Evolutionary conservation across 1,140 invertebrate species (phyloP), one percentile per base, ranked within the genome.

Genomic region (Calliphora vicina): DNA sequence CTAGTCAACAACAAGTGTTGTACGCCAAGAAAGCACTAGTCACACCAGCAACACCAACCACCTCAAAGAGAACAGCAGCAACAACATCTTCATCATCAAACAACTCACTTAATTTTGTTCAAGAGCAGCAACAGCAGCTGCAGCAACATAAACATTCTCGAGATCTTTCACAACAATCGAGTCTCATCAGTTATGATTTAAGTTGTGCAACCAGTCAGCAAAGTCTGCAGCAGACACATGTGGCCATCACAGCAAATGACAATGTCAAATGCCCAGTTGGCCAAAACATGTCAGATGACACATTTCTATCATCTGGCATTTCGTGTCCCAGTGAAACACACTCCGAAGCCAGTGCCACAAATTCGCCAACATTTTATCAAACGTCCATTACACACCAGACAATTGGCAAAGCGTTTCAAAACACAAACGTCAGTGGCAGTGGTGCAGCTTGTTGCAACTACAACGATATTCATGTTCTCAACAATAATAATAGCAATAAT

Each of bases 291-390:
- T 83, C 83, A 81, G 86, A 90, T 84, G 88, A 90, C 61, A 89
- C 88, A 61, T 89, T 90, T 81, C 88, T 89, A 67, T 90, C 88
- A 23, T 90, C 88, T 72, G 88, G 88, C 42, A 89, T 90, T 78
- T 90, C 88, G 29, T 90, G 88, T 87, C 57, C 73, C 43, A 78
- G 76, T 25, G 83, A 84, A 29, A 84, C 83, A 13, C 81, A 84
- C 50, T 84, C 83, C 13, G 83, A 84, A 82, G 76, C 74, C 2
- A 84, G 83, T 84, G 81, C 67, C 27, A 61, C 45, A 23, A 20
- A 43, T 29, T 84, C 83, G 9, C 80, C 83, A 27, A 35, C 50
- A 67, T 45, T 73, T 1, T 73, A 26, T 25, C 26, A 76, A 45
- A 76, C 43, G 45, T n/a, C 73, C 27, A 26, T 78, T 12, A 78